Base-by-base conservation (phyloP, 2,888 invertebrate species). In the Andrena trimmerana region DNA sequence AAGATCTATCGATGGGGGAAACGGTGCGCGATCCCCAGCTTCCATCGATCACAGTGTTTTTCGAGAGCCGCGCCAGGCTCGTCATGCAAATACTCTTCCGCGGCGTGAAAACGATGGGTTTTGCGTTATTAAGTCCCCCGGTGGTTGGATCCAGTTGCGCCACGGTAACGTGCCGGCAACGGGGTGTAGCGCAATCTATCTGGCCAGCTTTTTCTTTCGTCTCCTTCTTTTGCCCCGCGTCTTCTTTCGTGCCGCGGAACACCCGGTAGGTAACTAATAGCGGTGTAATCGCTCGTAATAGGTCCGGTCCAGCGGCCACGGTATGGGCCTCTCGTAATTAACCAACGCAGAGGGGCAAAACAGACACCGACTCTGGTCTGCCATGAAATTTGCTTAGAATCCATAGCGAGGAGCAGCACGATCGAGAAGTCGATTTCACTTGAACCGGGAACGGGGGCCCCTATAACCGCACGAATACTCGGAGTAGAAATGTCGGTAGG, bases 221-320 rank as follows among this genome's bases (percentile, higher is more conserved):
- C 81, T 73, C 71, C 77, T 74, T 73, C 77, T 70, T 74, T 87
- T 86, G 85, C 85, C 84, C 59, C 36, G 80, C 82, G 66, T 59
- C 81, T 85, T 80, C 83, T 84, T 85, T 86, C 86, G 84, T 84
- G 85, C 85, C 88, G 72, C 63, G 88, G 90, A 92, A 92, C 91
- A 91, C 91, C 91, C 90, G 89, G 92, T 92, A 90, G 91, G 91
- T 92, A 92, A 92, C 92, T 92, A 92, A 92, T 92, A 92, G 92
- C 92, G 90, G 90, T 91, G 92, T 92, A 92, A 92, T 92, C 90
- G 92, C 89, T 91, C 86, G 91, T 92, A 92, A 92, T 91, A 90
- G 92, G 90, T 91, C 91, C 90, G 89, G 91, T 91, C 90, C 87
- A 83, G 86, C 83, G 87, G 90, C 90, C 88, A 85, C 88, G 88